Base-by-base conservation (phyloP, 2,113 vertebrate species). In the Lontra canadensis region DNA sequence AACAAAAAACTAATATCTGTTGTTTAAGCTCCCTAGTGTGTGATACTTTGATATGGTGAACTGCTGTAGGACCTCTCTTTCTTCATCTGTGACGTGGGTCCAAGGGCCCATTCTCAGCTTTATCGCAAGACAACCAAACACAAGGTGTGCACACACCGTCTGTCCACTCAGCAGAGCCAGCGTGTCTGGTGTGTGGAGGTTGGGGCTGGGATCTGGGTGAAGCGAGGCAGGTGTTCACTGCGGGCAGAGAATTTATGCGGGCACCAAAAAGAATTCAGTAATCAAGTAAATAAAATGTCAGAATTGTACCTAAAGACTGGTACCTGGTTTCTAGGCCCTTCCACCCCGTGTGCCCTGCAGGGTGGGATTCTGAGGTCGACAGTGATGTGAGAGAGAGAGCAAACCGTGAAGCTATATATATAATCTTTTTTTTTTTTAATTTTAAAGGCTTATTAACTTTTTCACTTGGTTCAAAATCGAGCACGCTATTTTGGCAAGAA, bases 31-130 rank as follows among this genome's bases (percentile, higher is more conserved):
- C 0, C 4, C 12, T 0, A 1, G 74, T 14, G 55, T 34, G 7
- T 3, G 15, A 31, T 4, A 0, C 44, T 49, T 47, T 14, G 52
- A 2, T 34, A 7, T 0, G 0, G 39, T 26, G 8, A 21, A 23
- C 20, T 13, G 18, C 9, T 2, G 34, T 7, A 4, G 36, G 7
- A 15, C 49, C 31, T 52, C 49, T 11, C 20, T 55, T 1, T 63
- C n/a, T 42, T 59, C 9, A 13, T 44, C 61, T 11, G 18, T 36
- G 26, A 36, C 11, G 3, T n/a, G 44, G 79, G 25, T 3, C 10
- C 6, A 13, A 59, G 59, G 59, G 13, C 55, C 52, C 5, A 18
- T 1, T 7, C 34, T 23, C 9, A 34, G 87, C 34, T 25, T 44
- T 14, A 0, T 7, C 5, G 0, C 1, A n/a, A 69, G 42, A 10